Conservation (phyloP, 2,113 vertebrate genomes). For the Pluvialis apricaria region DNA sequence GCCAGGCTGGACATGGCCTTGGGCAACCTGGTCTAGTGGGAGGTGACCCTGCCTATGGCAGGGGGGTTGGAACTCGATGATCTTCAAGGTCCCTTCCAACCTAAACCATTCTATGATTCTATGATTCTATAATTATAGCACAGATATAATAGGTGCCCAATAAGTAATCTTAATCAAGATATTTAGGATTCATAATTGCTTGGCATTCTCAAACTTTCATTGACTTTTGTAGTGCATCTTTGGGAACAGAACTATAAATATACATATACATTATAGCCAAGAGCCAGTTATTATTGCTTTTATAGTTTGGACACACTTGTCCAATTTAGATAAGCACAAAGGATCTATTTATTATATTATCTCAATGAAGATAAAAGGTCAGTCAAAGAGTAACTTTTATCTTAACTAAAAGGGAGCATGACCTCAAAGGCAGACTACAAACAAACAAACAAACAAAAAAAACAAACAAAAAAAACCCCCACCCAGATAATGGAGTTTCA, state of each 20-base stretch:
- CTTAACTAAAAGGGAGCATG: background rate
- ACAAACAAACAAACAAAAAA: background rate
- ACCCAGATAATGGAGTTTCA: background rate
- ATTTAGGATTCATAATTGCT: background rate
- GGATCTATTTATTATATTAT: background rate
- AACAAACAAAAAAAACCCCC: background rate
- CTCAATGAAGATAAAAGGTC: background rate
- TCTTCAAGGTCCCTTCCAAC: no score
- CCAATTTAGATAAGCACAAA: background rate
- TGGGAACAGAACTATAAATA: background rate
- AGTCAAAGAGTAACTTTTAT: background rate
- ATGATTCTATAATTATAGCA: background rate
- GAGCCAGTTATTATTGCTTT: background rate
- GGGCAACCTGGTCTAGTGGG: no score
- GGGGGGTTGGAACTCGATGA: no score
- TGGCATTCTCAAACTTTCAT: background rate
- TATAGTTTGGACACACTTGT: background rate
- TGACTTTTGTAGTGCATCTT: background rate
- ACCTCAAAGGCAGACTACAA: background rate
- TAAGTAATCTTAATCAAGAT: background rate
- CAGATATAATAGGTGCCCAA: background rate
- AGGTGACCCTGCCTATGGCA: no score
- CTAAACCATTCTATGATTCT: no score
- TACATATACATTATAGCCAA: background rate
- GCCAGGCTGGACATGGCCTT: no score